Conservation (phyloP, 2,888 invertebrate genomes). For the Callinectes sapidus region DNA sequence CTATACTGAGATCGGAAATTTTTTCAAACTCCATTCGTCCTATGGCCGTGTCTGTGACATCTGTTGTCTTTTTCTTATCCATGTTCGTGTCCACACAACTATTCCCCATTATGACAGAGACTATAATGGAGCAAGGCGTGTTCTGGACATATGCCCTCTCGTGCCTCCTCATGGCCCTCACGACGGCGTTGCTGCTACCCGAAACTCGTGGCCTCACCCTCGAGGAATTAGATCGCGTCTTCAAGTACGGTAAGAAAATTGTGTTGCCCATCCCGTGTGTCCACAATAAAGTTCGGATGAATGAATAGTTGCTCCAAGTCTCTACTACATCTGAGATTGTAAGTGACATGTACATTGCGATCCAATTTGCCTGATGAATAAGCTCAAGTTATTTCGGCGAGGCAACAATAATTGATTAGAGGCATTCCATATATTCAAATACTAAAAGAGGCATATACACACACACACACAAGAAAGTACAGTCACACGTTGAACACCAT, state of each 20-base stretch:
- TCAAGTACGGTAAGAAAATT: no score
- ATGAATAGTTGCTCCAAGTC: neutral
- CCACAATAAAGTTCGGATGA: neutral
- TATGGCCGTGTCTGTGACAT: slow-evolving; percentile 52
- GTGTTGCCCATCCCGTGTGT: neutral
- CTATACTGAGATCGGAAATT: slow-evolving; percentile 63
- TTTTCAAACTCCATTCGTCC: slow-evolving; percentile 62
- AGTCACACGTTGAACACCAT: neutral
- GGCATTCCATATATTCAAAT: neutral
- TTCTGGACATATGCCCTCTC: slow-evolving; percentile 58
- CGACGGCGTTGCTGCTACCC: slow-evolving; percentile 54
- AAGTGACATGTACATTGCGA: neutral
- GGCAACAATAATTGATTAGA: neutral
- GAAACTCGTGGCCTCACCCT: slow-evolving; percentile 58
- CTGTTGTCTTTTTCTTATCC: slow-evolving; percentile 60
- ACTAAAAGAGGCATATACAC: neutral
- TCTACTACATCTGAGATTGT: neutral
- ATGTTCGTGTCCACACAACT: slow-evolving; percentile 53
- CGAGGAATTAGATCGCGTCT: no score
- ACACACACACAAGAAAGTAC: no score
- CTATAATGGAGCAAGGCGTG: slow-evolving; percentile 17
- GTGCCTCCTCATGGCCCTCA: slow-evolving; percentile 54
- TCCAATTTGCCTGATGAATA: neutral
- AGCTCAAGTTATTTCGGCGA: no score
- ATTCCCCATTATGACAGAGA: slow-evolving; percentile 45